Conservation (phyloP, 2,888 invertebrate species). For the Laothoe populi region DNA sequence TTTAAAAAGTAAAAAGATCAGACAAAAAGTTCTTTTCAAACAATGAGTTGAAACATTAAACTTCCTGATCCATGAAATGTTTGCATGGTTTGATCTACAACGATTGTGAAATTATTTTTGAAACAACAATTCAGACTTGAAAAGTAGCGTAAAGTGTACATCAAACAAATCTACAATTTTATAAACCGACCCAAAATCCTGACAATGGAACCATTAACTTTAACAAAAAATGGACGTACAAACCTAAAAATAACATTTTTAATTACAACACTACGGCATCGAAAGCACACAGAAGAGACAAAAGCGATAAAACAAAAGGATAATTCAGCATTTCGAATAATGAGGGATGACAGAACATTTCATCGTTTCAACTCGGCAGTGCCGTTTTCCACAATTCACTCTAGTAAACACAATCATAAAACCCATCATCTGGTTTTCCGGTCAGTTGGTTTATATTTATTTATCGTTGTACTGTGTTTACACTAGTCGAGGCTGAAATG, state of each 20-base stretch:
- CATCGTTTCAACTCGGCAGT: not conserved
- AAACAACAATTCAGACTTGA: no score
- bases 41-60: no score
- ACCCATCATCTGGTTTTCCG: conserved; percentile 51
- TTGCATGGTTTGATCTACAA: no score
- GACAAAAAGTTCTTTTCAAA: no score
- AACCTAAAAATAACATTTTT: not conserved
- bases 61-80: no score
- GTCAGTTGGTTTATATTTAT: conserved; percentile 51
- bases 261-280: not conserved
- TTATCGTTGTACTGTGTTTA: conserved; percentile 12
- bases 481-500: not conserved
- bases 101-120: no score
- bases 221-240: not conserved
- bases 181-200: no score
- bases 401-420: conserved; percentile 57
- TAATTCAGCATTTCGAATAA: conserved; percentile 9
- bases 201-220: not conserved
- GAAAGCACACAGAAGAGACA: not conserved
- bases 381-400: conserved; percentile 27
- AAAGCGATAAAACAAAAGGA: not conserved
- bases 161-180: no score
- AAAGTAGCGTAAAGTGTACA: no score
- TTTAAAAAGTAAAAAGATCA: no score
- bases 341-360: conserved; percentile 7